A percentile compares a stretch with the other conserved stretches of the same genome.
Evolutionary conservation across 2,888 invertebrate species (phyloP).

Genomic region (Lasioglossum oenotherae): DNA sequence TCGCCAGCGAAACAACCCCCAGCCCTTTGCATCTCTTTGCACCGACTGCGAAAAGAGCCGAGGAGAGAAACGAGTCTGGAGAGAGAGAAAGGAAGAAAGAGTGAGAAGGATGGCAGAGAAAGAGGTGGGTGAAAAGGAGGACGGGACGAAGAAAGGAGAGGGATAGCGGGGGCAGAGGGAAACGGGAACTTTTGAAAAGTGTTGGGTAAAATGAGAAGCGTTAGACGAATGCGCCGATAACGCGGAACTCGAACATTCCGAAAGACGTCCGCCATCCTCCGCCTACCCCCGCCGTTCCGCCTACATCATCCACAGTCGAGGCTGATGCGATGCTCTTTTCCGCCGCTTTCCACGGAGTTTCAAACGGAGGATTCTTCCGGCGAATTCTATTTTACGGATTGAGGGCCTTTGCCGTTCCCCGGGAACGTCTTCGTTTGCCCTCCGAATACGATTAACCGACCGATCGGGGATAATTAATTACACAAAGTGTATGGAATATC

Average conservation of each 20-base stretch:
- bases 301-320: not conserved
- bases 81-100: conserved; percentile 30
- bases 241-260: conserved; percentile 63
- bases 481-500: not conserved
- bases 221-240: conserved; percentile 71
- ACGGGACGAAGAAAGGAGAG: conserved; percentile 26
- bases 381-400: conserved; percentile 57
- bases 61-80: conserved; percentile 36
- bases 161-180: conserved; percentile 38
- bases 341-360: conserved; percentile 48
- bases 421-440: conserved; percentile 43
- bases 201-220: conserved; percentile 73
- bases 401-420: conserved; percentile 24
- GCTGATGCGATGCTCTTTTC: conserved; percentile 61
- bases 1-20: conserved; percentile 65
- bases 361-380: conserved; percentile 46
- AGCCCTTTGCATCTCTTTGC: conserved; percentile 73
- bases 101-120: not conserved
- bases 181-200: conserved; percentile 72
- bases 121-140: not conserved
- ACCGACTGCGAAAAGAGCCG: conserved; percentile 71
- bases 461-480: conserved; percentile 39
- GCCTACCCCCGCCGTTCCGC: not conserved
- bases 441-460: conserved; percentile 25
- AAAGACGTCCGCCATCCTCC: conserved; percentile 57